Conservation (phyloP, 2,797 vertebrate genomes). For the Phrynocephalus forsythii region DNA sequence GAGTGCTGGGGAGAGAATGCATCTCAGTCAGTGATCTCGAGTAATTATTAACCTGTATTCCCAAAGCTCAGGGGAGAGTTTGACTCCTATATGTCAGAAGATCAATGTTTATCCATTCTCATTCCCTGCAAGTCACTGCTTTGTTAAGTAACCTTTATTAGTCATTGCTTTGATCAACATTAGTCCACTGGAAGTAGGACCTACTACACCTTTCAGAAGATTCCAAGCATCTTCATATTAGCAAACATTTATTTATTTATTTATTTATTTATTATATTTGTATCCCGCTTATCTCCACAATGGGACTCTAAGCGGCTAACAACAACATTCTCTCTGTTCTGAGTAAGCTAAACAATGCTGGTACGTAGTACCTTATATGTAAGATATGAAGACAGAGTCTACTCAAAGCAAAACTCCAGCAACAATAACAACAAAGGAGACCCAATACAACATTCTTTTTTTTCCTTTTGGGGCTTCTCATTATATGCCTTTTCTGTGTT, state of each 20-base stretch:
- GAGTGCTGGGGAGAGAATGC: conserved; percentile 24
- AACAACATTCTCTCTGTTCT: conserved; percentile 50
- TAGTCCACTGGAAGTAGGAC: conserved; percentile 44
- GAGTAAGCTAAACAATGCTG: conserved; percentile 41
- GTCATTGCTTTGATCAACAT: conserved; percentile 48
- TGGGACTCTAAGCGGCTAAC: no score
- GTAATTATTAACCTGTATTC: conserved; percentile 48
- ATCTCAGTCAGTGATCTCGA: conserved; percentile 30
- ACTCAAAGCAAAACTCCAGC: not conserved
- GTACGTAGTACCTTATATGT: not conserved
- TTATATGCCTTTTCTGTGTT: not conserved
- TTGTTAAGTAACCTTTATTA: conserved; percentile 45
- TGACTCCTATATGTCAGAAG: conserved; percentile 56
- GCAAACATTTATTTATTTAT: no score
- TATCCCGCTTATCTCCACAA: no score
- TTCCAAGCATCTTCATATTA: conserved; percentile 52
- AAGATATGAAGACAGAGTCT: not conserved
- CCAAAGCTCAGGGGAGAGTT: conserved; percentile 44
- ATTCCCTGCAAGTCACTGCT: conserved; percentile 40
- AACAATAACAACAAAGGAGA: not conserved
- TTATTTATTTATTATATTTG: no score
- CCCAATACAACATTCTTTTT: not conserved
- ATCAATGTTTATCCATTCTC: conserved; percentile 50
- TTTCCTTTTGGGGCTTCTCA: not conserved
- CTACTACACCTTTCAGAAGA: conserved; percentile 45